Base-by-base conservation (phyloP, 2,113 vertebrate species). In the Nerophis lumbriciformis region DNA sequence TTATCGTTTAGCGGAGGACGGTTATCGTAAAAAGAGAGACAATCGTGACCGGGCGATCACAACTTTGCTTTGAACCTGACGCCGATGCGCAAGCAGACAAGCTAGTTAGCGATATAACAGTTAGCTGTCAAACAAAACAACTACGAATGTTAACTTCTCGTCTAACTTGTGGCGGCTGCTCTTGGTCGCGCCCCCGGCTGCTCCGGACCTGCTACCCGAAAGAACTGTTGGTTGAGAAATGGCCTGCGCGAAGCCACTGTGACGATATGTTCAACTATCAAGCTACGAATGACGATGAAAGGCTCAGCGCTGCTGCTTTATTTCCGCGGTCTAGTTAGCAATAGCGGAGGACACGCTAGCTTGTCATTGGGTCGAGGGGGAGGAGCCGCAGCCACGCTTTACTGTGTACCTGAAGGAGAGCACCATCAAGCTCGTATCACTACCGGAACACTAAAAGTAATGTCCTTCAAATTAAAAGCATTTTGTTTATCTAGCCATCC, bases 81-180 rank as follows among this genome's bases (percentile, higher is more conserved):
- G 74, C 69, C 65, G 81, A 76, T 66, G 57, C 68, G 68, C 38
- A 77, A 77, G 39, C 52, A 69, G 63, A 76, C 68, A 66, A 84
- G 86, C 85, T 83, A 83, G 83, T 83, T 87, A 87, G 80, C 79
- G 62, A 71, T 76, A 71, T 76, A 81, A 83, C 84, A 76, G 79
- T 75, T 83, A 81, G 84, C 84, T 80, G 80, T 84, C 83, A 84
- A 79, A 85, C 71, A 70, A 83, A 83, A 79, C 76, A 63, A 80
- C 78, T 53, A 71, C 82, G 58, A 68, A 58, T 63, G 37, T 48
- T n/a, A 79, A 80, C 70, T 76, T 72, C 59, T 65, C 52, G 1
- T 15, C 37, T 50, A 70, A 80, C 69, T 71, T 71, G 61, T 28
- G 54, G 12, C 6, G 54, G 12, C 6, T 37, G 49, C n/a, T 56